phyloP scores from a whole-genome alignment of 2,113 vertebrate genomes.

The Laticauda laticaudata region DNA sequence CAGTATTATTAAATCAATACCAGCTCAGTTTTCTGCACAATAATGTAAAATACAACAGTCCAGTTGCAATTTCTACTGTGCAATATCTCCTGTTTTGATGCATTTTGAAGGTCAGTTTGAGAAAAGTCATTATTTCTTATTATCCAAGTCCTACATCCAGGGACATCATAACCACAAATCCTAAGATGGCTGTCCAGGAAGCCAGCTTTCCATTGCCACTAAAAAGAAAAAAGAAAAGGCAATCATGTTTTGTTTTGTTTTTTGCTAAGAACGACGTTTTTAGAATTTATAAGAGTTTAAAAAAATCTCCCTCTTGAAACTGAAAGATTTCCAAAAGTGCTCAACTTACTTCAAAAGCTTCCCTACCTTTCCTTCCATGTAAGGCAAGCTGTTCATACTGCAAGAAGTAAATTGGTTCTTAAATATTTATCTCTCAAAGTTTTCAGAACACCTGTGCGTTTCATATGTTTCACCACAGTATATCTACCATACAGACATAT shows the following conservation, averaged over 20 bases:
- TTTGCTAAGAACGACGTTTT: background rate
- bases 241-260: fast-evolving
- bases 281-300: background rate
- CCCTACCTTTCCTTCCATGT: too few relatives aligned
- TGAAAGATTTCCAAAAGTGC: background rate
- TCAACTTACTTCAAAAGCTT: background rate
- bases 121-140: fast-evolving
- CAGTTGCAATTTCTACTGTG: background rate
- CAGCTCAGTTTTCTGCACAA: conserved; percentile 27
- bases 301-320: background rate
- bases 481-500: background rate
- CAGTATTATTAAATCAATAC: conserved; percentile 54
- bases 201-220: conserved; percentile 95
- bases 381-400: background rate
- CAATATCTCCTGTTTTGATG: background rate
- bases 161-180: conserved; percentile 98
- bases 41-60: background rate
- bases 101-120: background rate
- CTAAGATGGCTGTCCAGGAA: conserved; percentile 89
- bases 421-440: background rate
- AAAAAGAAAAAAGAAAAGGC: conserved; percentile 32
- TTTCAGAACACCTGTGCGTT: background rate
- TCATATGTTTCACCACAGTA: background rate
- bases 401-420: background rate
- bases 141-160: conserved; percentile 92